Percentiles rank a stretch among this genome's conserved stretches.
Evolutionary conservation across 2,888 invertebrate species (phyloP).

Genomic region (Micropterix aruncella): DNA sequence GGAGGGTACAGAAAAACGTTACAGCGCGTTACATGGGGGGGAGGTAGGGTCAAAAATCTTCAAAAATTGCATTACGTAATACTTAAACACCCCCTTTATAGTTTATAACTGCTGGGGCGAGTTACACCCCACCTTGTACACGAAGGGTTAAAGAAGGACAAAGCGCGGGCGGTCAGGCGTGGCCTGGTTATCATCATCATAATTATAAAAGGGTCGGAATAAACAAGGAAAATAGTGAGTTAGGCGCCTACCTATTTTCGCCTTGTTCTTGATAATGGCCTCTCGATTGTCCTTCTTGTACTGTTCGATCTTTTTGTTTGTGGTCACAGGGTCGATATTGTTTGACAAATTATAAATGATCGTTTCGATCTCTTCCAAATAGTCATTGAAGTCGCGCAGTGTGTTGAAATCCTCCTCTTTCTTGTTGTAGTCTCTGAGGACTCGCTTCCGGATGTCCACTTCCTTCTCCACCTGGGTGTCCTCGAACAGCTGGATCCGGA

Average conservation of each 20-base stretch:
- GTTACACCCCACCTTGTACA: too few species aligned
- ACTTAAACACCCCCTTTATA: too few species aligned
- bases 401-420: conserved; percentile 85
- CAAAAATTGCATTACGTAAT: too few species aligned
- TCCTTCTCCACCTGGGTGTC: conserved; percentile 96
- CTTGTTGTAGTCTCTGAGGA: conserved; percentile 86
- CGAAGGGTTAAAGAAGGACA: too few species aligned
- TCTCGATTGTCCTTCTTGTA: conserved; percentile 87
- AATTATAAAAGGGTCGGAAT: too few species aligned
- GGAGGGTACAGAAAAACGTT: too few species aligned
- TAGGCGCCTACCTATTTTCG: conserved; percentile 51
- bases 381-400: conserved; percentile 84
- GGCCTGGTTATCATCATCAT: too few species aligned
- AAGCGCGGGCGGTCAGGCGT: too few species aligned
- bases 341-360: conserved; percentile 84
- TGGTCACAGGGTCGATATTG: conserved; percentile 77
- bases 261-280: conserved; percentile 66
- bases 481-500: conserved; percentile 90
- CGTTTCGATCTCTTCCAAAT: conserved; percentile 87
- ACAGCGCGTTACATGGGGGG: too few species aligned
- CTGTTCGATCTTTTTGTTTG: conserved; percentile 80
- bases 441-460: conserved; percentile 82
- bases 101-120: too few species aligned
- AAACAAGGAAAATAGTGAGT: too few species aligned
- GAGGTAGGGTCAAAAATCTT: too few species aligned